Base-by-base conservation (phyloP, 2,797 vertebrate species). In the Rhinophrynus dorsalis region DNA sequence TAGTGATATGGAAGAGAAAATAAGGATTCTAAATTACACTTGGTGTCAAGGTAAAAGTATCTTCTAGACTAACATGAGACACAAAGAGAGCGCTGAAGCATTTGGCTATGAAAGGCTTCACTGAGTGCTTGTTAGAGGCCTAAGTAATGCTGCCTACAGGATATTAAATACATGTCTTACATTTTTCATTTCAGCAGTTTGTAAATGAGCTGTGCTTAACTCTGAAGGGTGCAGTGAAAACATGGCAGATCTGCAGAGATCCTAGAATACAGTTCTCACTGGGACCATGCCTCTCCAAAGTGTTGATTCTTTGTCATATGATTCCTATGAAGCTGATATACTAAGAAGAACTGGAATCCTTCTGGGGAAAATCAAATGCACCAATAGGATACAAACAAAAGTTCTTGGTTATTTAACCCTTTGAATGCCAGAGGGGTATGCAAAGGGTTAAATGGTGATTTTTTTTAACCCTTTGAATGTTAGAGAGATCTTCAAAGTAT, bases 61-160 rank as follows among this genome's bases (percentile, higher is more conserved):
- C 54, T 54, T 76, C 59, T 63, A 72, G 71, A 57, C 5, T n/a
- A 45, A 32, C 51, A 55, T 60, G 56, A 55, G 52, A 68, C 76
- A 85, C 83, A 87, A 82, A 84, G 80, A 74, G 79, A 68, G 85
- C 74, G 71, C 70, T 85, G 80, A 84, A 88, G 85, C 85, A 83
- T 87, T 77, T 81, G 79, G 86, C 83, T 74, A 88, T 86, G 81
- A 82, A 82, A 79, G 79, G 67, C 76, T 76, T 30, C 50, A 51
- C 66, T 75, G 78, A 82, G 80, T 77, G 74, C 69, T 75, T 79
- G 66, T 56, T 78, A 74, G 67, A 72, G 35, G 59, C 75, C 75
- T 76, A 69, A 77, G 76, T 68, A 76, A 75, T 80, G 73, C 76
- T 80, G 75, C 75, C 79, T 82, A 72, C 82, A 76, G 76, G 79